Conservation (phyloP, 35 echinoderm and acorn worm genomes). For the Amphiura filiformis region DNA sequence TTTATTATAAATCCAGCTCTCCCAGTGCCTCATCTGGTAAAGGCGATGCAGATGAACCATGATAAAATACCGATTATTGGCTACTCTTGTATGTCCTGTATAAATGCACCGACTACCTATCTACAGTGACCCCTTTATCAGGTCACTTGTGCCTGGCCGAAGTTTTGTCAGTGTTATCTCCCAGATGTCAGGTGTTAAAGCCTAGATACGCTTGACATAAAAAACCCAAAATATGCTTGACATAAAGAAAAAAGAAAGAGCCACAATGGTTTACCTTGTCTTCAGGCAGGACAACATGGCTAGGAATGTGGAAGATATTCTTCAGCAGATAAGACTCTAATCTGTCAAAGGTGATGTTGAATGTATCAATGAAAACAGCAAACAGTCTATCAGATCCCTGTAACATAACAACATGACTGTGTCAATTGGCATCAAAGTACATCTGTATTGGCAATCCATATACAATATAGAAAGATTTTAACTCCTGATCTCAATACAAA, state of each 20-base stretch:
- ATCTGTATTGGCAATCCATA: not conserved
- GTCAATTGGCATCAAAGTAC: not conserved
- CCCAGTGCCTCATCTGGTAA: no score
- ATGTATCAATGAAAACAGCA: constrained; percentile 42
- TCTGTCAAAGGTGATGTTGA: constrained; percentile 78
- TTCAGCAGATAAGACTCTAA: constrained; percentile 82
- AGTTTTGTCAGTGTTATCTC: no score
- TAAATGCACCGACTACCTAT: no score
- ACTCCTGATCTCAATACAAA: no score
- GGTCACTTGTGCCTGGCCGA: no score
- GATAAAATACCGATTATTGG: no score
- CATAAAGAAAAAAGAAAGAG: no score
- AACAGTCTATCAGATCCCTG: constrained; percentile 73
- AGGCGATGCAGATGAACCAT: no score
- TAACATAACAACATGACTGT: constrained; percentile 11
- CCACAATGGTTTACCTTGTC: constrained; percentile 58
- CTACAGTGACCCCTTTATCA: not conserved
- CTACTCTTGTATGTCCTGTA: no score
- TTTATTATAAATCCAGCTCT: no score
- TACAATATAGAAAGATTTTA: not conserved
- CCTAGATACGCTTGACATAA: not conserved
- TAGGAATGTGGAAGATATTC: constrained; percentile 89
- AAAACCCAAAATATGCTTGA: not conserved
- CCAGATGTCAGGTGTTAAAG: no score
- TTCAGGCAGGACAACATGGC: constrained; percentile 58